These are phyloP conservation scores for Drosophila mayaguana DNA, from an alignment of 2,888 invertebrate species.

Conservation along the genomic window DNA sequence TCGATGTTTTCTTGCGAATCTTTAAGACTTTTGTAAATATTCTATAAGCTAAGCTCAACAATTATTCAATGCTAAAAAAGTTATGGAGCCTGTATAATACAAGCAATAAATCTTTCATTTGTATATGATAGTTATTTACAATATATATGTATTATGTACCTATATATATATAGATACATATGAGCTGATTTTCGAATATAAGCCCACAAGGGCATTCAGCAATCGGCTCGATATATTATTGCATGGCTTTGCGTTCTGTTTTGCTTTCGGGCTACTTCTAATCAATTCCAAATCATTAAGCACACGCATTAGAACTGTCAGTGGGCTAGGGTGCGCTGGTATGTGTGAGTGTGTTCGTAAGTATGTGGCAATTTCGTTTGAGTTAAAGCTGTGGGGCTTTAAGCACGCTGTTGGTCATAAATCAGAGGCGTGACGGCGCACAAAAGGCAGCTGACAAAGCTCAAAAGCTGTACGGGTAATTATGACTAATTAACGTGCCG, in stretches of 20 bases:
- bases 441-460: slow-evolving; percentile 74
- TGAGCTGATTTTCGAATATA: too few relatives aligned
- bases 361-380: slow-evolving; percentile 47
- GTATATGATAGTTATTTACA: too few relatives aligned
- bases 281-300: slow-evolving; percentile 77
- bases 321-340: slow-evolving; percentile 15
- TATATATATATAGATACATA: too few relatives aligned
- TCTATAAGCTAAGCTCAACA: too few relatives aligned
- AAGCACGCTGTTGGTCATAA: slow-evolving; percentile 65
- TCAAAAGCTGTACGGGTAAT: slow-evolving; percentile 76
- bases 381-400: slow-evolving; percentile 67
- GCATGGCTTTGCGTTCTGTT: slow-evolving; percentile 19
- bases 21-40: too few relatives aligned
- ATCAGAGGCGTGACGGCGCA: slow-evolving; percentile 77
- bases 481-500: slow-evolving; percentile 74
- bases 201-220: background rate
- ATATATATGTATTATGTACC: too few relatives aligned
- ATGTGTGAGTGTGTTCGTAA: slow-evolving; percentile 10
- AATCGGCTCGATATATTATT: background rate
- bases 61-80: too few relatives aligned
- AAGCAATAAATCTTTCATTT: too few relatives aligned
- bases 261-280: slow-evolving; percentile 59
- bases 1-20: too few relatives aligned
- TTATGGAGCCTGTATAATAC: too few relatives aligned
- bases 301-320: slow-evolving; percentile 77